Conservation (phyloP, 2,888 invertebrate species). For the Campoletis raptor region DNA sequence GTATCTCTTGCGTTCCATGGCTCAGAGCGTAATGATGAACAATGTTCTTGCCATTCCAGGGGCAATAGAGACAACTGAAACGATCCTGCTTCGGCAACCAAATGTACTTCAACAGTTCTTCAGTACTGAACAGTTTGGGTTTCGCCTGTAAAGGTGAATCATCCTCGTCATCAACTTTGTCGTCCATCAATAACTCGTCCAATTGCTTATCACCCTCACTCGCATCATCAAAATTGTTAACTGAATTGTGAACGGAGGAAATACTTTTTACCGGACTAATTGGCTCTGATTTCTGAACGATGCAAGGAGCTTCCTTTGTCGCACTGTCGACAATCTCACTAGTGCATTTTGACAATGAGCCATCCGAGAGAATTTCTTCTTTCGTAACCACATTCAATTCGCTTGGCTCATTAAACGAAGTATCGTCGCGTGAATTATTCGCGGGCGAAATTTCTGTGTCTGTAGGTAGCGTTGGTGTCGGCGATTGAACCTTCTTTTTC, state of each 20-base stretch:
- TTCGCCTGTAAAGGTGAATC: conserved; percentile 85
- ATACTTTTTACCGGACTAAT: conserved; percentile 48
- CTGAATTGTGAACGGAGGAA: neutral
- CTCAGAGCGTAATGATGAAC: conserved; percentile 88
- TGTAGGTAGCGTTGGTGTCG: conserved; percentile 25
- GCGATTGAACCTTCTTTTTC: conserved; percentile 71
- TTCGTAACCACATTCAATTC: conserved; percentile 44
- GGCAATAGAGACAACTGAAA: conserved; percentile 88
- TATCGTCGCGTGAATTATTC: neutral
- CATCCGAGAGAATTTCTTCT: conserved; percentile 59
- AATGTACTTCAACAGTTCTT: conserved; percentile 75
- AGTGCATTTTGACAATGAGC: conserved; percentile 16
- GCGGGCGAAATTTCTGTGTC: neutral
- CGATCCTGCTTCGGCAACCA: conserved; percentile 73
- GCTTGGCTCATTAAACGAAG: conserved; percentile 19
- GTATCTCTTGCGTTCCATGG: conserved; percentile 89
- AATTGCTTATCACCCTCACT: conserved; percentile 41
- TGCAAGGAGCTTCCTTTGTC: neutral
- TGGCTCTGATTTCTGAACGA: conserved; percentile 46
- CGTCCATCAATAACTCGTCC: conserved; percentile 60
- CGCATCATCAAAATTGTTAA: conserved; percentile 8
- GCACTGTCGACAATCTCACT: conserved; percentile 24
- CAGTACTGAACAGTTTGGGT: conserved; percentile 60
- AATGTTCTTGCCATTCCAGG: conserved; percentile 87
- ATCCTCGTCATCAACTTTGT: conserved; percentile 80